Evolutionary conservation across 2,113 vertebrate species (phyloP).

Genomic region (Lontra canadensis): DNA sequence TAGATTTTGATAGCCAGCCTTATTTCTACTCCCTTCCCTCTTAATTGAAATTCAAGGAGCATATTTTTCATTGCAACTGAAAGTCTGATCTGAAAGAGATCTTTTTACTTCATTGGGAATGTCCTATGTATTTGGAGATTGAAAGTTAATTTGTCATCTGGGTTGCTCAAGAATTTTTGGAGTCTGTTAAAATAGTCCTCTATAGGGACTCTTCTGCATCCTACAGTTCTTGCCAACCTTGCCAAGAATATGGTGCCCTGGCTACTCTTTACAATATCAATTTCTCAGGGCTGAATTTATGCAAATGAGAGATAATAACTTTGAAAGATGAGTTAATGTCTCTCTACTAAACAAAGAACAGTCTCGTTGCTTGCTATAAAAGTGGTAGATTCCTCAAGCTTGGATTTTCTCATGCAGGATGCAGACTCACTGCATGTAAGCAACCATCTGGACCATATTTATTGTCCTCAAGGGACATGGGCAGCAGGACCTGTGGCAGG

Average conservation of each 20-base stretch:
- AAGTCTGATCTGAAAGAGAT: background rate
- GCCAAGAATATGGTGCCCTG: background rate
- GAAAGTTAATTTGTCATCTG: background rate
- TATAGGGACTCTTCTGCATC: background rate
- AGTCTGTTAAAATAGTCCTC: background rate
- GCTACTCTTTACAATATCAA: background rate
- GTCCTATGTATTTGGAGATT: background rate
- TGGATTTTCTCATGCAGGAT: background rate
- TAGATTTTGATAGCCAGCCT: background rate
- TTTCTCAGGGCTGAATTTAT: background rate
- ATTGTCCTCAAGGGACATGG: background rate
- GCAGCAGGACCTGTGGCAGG: background rate
- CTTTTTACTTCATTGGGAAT: background rate
- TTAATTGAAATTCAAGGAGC: background rate
- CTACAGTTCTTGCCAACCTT: background rate
- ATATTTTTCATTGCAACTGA: background rate
- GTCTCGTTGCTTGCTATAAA: background rate
- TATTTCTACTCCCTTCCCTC: background rate
- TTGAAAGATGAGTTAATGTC: background rate
- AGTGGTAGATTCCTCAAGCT: background rate
- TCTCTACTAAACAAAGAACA: background rate
- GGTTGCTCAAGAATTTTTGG: background rate
- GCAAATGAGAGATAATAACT: background rate
- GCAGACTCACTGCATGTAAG: background rate
- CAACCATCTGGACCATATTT: background rate